Evolutionary conservation across 2,113 vertebrate genomes (phyloP).

Genomic region (Callipepla californica): DNA sequence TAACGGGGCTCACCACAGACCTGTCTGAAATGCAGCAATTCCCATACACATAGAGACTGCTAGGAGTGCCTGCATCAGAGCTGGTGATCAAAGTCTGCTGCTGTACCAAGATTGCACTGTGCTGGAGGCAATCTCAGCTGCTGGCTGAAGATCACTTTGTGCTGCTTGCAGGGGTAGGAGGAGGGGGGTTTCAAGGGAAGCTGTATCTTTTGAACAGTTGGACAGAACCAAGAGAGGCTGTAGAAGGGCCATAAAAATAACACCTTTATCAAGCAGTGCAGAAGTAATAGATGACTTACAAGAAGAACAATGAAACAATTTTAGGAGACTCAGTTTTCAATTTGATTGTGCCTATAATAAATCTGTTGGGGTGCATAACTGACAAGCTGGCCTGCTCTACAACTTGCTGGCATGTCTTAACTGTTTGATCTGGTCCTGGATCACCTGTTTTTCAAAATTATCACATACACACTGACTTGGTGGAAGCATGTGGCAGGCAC

Average conservation of each 20-base stretch:
- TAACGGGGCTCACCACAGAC: neutral
- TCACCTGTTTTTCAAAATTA: neutral
- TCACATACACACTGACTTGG: neutral
- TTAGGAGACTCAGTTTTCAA: conserved; percentile 8
- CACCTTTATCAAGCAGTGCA: conserved; percentile 16
- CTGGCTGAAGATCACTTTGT: neutral
- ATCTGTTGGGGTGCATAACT: neutral
- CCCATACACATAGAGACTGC: neutral
- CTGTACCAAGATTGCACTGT: neutral
- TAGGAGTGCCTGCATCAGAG: neutral
- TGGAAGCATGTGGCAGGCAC: neutral
- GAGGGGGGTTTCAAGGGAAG: neutral
- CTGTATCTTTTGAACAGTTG: neutral
- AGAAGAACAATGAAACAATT: neutral
- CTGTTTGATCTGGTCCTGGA: neutral
- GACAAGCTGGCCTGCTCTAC: neutral
- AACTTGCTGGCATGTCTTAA: neutral
- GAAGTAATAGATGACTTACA: neutral
- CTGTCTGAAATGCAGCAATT: neutral
- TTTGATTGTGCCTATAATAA: neutral
- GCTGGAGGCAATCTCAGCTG: neutral
- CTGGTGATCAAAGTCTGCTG: neutral
- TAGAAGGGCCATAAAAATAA: neutral
- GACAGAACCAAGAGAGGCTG: neutral
- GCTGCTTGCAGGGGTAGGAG: neutral